Evolutionary conservation across 2,888 invertebrate species (phyloP).

Genomic region (Drosophila prolongata): DNA sequence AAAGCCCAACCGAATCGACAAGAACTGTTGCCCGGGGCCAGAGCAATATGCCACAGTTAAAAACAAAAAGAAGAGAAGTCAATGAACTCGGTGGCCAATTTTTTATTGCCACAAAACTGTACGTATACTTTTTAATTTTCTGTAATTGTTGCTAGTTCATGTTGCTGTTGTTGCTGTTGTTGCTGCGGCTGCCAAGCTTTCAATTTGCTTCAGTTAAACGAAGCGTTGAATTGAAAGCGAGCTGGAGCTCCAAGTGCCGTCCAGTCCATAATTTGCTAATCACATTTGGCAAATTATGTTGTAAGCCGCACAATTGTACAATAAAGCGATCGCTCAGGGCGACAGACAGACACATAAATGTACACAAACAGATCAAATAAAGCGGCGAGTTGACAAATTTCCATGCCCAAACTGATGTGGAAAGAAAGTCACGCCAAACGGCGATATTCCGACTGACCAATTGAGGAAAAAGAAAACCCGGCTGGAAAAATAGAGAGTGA

Average conservation of each 20-base stretch:
- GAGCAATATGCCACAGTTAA: conserved; percentile 42
- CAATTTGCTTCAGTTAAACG: conserved; percentile 78
- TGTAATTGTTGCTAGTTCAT: conserved; percentile 67
- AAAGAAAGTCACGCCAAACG: conserved; percentile 39
- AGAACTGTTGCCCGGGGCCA: conserved; percentile 24
- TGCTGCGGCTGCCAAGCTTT: conserved; percentile 59
- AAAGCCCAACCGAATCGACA: conserved; percentile 5
- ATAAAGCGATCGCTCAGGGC: conserved; percentile 44
- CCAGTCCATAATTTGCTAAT: conserved; percentile 70
- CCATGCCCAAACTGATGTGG: conserved; percentile 54
- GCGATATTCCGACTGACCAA: conserved; percentile 5
- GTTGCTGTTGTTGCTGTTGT: conserved; percentile 18
- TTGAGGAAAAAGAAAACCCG: conserved; percentile 7
- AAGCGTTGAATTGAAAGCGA: conserved; percentile 79
- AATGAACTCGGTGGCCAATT: conserved; percentile 70
- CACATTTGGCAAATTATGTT: conserved; percentile 76
- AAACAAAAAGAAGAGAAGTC: conserved; percentile 55
- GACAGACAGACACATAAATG: conserved; percentile 38
- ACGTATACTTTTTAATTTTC: conserved; percentile 67
- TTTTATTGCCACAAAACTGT: conserved; percentile 67
- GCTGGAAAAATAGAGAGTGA: not conserved
- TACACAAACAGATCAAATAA: conserved; percentile 20
- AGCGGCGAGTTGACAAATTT: conserved; percentile 66
- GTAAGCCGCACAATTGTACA: conserved; percentile 70
- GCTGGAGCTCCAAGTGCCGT: conserved; percentile 24